Percentiles rank a stretch among this genome's conserved stretches.
These are phyloP conservation scores for Acanthosepion esculentum DNA, from an alignment of 2,888 invertebrate genomes.

Conservation along the genomic window DNA sequence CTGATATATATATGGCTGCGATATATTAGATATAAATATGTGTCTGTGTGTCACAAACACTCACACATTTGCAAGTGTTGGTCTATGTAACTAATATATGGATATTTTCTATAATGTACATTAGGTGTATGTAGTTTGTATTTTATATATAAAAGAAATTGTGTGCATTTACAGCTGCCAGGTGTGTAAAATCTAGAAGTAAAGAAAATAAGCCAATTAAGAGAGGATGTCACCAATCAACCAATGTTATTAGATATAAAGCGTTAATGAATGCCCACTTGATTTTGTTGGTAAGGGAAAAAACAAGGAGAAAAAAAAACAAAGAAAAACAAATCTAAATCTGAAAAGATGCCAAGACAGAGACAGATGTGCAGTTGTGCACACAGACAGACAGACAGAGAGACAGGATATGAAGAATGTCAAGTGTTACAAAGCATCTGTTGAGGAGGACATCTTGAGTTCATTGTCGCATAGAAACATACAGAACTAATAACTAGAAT, in stretches of 20 bases:
- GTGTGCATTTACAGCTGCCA: neutral
- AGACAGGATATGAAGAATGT: neutral
- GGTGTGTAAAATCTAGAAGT: neutral
- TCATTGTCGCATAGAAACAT: conserved; percentile 2
- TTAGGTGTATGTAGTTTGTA: neutral
- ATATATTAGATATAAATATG: neutral
- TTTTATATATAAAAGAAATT: neutral
- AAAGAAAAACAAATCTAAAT: neutral
- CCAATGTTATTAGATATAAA: neutral
- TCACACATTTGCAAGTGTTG: neutral
- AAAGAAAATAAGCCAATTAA: neutral
- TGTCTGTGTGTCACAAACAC: neutral
- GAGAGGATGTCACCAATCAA: neutral
- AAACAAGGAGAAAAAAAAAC: neutral
- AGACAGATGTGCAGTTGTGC: neutral
- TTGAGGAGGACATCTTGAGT: conserved; percentile 20
- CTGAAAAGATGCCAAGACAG: neutral
- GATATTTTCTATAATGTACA: conserved; percentile 3
- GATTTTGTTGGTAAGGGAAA: neutral
- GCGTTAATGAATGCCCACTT: neutral
- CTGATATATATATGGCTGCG: no score
- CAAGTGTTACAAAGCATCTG: neutral
- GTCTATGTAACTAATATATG: neutral
- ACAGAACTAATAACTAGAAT: neutral
- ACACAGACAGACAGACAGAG: neutral